Base-by-base conservation (phyloP, 1,140 invertebrate genomes). In the Asobara japonica region DNA sequence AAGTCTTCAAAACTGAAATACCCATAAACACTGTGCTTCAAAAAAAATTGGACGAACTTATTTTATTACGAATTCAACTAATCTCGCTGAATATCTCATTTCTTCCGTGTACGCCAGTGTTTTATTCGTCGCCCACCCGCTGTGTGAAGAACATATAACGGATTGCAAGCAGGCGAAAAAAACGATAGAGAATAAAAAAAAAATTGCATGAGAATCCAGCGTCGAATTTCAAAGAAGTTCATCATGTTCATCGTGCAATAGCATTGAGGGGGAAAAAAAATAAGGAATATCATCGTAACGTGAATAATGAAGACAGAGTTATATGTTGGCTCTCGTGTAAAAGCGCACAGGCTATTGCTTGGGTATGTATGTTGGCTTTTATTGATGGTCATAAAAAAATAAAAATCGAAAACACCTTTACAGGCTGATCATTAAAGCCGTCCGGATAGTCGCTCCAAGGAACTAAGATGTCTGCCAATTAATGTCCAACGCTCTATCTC, bases 381-480 rank as follows among this genome's bases (percentile, higher is more conserved):
- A 56, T 56, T 56, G 51, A 56, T 20, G 51, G 51, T 27, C 18
- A 18, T 56, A 56, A 56, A 56, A 56, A 56, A 56, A 56, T 56
- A 56, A 56, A 56, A 56, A 56, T 25, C 22, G 22, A 56, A 56
- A 56, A 56, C 51, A 56, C 51, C 51, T 56, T 56, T 56, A 56
- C 51, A 25, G 51, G 51, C 51, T 56, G 20, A 56, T 56, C 51
- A 56, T 56, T 56, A 56, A 56, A 56, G 51, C 51, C 51, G 11
- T 25, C 51, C 22, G 51, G 22, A 56, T 18, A 56, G 51, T 27
- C 18, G 51, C 41, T 45, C 41, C 41, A 56, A 27, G 13, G 51
- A 56, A 56, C 51, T 22, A 56, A 56, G 51, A 56, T 56, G 51
- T 56, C 51, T 56, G 51, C 51, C 51, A 56, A 56, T 56, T 56